Evolutionary conservation across 2,797 vertebrate species (phyloP), one percentile per base, ranked within the genome.

Genomic region (Cichlasoma orientale): DNA sequence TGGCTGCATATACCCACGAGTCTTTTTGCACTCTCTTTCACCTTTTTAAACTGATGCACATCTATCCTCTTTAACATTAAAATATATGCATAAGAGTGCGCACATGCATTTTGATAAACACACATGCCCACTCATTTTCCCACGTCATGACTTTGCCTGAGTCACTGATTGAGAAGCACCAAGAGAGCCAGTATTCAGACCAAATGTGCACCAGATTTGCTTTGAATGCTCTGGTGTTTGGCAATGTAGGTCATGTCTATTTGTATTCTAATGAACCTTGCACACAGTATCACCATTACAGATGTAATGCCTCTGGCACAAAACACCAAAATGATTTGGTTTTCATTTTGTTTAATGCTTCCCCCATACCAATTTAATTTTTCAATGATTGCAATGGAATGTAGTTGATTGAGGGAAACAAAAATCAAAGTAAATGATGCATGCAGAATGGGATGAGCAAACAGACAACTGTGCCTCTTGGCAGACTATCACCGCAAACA

Each of bases 141-240:
- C 83, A 88, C 86, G 85, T 78, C 82, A 88, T 84, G 86, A 87
- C 84, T 89, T 91, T 79, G 71, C 78, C 82, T 90, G 86, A 89
- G 85, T 92, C 89, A 87, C 55, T 61, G 77, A 84, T 29, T 81
- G 79, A 82, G 59, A 70, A 31, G 81, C 77, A 78, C 50, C 82
- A 63, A 82, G 76, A 90, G 36, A 87, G 90, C 72, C 50, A 80
- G 70, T 55, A 73, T 74, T 77, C 31, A 74, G 80, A 66, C 53
- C 77, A 61, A 79, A 74, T 74, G 47, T 84, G 56, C 73, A 88
- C 44, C 78, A 82, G 71, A 82, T 88, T 86, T 78, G 31, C 76
- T 75, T 86, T 84, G 31, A 85, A 63, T 59, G 77, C 83, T 80
- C 78, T 74, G 74, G 80, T 78, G 74, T 89, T 89, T 63, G 57